Evolutionary conservation across 1,140 invertebrate species (phyloP).

Genomic region (Scaptodrosophila lebanonensis): DNA sequence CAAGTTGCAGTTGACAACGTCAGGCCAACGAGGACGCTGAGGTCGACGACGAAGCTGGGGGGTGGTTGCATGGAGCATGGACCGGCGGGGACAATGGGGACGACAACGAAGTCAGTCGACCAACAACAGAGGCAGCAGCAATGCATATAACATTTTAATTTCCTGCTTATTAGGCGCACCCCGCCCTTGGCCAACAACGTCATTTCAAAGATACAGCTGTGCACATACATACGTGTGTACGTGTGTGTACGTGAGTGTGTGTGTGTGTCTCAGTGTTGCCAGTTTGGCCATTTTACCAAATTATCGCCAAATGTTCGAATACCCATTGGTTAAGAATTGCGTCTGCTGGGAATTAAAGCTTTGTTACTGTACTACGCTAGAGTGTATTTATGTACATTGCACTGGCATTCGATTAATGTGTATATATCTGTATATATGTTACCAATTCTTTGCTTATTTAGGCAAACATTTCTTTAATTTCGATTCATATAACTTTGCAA

Average conservation of each 20-base stretch:
- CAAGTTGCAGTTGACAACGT: conserved; percentile 51
- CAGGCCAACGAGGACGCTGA: conserved; percentile 20
- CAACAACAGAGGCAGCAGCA: conserved; percentile 38
- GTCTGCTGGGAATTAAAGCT: too few species aligned
- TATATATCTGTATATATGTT: too few species aligned
- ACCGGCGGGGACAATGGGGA: neutral
- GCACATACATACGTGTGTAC: conserved; percentile 35
- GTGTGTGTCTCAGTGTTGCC: too few species aligned
- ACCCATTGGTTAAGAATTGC: too few species aligned
- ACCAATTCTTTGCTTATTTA: too few species aligned
- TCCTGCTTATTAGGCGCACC: conserved; percentile 66
- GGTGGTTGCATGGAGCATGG: neutral
- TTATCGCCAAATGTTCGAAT: too few species aligned
- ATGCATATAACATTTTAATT: conserved; percentile 75
- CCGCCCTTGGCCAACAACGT: conserved; percentile 15
- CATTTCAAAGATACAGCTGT: conserved; percentile 44
- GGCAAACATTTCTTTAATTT: too few species aligned
- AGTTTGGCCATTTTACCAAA: conserved; percentile 28
- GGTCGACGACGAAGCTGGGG: conserved; percentile 1
- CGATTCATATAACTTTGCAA: too few species aligned
- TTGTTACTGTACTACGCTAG: too few species aligned
- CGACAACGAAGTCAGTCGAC: conserved; percentile 2
- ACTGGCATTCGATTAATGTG: too few species aligned
- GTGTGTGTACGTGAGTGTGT: too few species aligned
- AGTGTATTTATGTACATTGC: too few species aligned